phyloP scores from a whole-genome alignment of 2,113 vertebrate species.

The Mugil cephalus region DNA sequence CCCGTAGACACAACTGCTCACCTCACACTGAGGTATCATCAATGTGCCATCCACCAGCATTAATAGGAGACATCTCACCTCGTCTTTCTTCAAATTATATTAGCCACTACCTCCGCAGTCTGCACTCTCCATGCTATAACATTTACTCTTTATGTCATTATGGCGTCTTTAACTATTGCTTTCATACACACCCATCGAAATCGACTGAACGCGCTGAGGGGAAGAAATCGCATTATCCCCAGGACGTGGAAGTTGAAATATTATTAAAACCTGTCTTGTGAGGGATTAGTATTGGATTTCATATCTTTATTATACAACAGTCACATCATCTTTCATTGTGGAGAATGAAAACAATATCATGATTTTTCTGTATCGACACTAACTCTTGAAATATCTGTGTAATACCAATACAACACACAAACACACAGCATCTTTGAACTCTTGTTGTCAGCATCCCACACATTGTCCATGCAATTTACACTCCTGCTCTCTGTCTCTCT shows the following conservation, averaged over 20 bases:
- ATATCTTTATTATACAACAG: slow-evolving; percentile 14
- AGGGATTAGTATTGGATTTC: slow-evolving; percentile 21
- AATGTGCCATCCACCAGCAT: not conserved
- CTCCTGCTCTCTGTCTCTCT: no score
- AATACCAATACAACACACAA: slow-evolving; percentile 1
- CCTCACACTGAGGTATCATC: not conserved
- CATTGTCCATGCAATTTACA: no score
- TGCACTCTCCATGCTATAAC: not conserved
- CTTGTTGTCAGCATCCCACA: not conserved
- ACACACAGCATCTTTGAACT: not conserved
- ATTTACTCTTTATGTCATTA: slow-evolving; percentile 26
- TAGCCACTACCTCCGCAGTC: slow-evolving; percentile 4
- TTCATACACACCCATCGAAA: slow-evolving; percentile 32
- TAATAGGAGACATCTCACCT: slow-evolving; percentile 15
- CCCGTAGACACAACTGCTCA: not conserved
- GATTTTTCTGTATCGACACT: not conserved
- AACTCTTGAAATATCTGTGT: slow-evolving; percentile 18
- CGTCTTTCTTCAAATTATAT: slow-evolving; percentile 31
- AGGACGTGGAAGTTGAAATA: slow-evolving; percentile 5
- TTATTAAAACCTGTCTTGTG: slow-evolving; percentile 41
- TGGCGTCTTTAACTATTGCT: slow-evolving; percentile 28
- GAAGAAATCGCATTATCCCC: slow-evolving; percentile 57
- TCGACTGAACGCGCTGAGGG: not conserved
- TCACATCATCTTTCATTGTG: slow-evolving; percentile 24
- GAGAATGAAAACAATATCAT: slow-evolving; percentile 26